Base-by-base conservation (phyloP, 2,888 invertebrate species). In the Hecatera dysodea region DNA sequence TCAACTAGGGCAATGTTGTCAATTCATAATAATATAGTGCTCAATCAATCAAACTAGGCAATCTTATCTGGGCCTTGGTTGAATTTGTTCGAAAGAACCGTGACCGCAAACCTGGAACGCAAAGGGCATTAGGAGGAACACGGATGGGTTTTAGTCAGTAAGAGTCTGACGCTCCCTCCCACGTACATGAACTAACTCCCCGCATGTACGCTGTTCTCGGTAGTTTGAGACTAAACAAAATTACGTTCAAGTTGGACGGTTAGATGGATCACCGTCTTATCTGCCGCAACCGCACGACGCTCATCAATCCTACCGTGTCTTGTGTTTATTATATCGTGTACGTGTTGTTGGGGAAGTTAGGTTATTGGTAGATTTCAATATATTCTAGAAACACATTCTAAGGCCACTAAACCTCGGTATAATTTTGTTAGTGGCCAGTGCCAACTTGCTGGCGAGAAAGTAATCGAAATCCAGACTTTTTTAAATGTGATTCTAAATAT, bases 231-330 rank as follows among this genome's bases (percentile, higher is more conserved):
- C 56, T 79, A 82, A 79, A 79, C 80, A 81, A 80, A 64, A 82
- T 73, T 76, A 72, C 67, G 64, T 22, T 17, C 39, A 70, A 82
- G 66, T 82, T 82, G 66, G 81, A 72, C 83, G 70, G 69, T 33
- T 33, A 75, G 83, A 82, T 83, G 78, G 83, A 83, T 83, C 73
- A 74, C 79, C 62, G 72, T 66, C 66, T 81, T 83, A 83, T 83
- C 82, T 64, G 24, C 9, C 9, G 50, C n/a, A 69, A 29, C 75
- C 64, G 64, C 61, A 65, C 75, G 50, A 29, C 19, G 44, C 75
- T 81, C 82, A 83, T 82, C 83, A 83, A 82, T 82, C 81, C 39
- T 78, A 42, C 24, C 44, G 52, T 44, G 69, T 80, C 67, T 65
- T 61, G 42, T 64, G 62, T 62, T 74, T 79, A 80, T 80, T 78